Conservation (phyloP, 1,140 invertebrate species). For the Diuraphis noxia region DNA sequence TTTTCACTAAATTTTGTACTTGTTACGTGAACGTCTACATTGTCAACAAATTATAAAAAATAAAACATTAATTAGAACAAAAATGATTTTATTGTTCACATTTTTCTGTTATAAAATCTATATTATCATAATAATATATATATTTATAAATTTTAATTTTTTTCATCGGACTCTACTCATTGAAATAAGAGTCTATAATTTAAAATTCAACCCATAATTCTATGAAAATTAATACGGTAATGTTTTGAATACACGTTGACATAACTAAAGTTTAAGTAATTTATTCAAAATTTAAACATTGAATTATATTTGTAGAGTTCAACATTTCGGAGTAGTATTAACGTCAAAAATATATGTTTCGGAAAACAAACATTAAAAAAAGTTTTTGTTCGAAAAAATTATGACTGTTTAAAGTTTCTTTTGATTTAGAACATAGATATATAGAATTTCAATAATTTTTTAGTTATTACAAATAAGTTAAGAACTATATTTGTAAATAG, state of each 20-base stretch:
- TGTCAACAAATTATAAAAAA: no score
- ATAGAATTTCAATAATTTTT: not conserved
- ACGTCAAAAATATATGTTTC: not conserved
- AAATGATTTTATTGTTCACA: no score
- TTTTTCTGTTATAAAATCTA: no score
- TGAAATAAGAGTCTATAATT: not conserved
- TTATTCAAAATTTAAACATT: not conserved
- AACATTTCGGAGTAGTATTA: not conserved
- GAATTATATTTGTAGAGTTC: not conserved
- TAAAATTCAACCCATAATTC: not conserved
- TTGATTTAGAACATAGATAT: not conserved
- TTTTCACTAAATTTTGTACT: no score
- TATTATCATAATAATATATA: no score
- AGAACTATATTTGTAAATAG: not conserved
- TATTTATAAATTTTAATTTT: not conserved
- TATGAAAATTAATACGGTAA: not conserved
- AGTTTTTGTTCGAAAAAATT: not conserved
- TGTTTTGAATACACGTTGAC: not conserved
- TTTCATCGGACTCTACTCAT: not conserved
- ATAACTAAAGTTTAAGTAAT: not conserved
- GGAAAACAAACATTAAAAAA: not conserved
- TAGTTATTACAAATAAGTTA: not conserved
- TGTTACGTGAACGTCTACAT: no score
- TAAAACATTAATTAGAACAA: no score
- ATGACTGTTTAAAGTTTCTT: not conserved